Percentiles rank a stretch among this genome's conserved stretches.
phyloP scores from a whole-genome alignment of 2,797 vertebrate genomes.

The Amniataba percoides region DNA sequence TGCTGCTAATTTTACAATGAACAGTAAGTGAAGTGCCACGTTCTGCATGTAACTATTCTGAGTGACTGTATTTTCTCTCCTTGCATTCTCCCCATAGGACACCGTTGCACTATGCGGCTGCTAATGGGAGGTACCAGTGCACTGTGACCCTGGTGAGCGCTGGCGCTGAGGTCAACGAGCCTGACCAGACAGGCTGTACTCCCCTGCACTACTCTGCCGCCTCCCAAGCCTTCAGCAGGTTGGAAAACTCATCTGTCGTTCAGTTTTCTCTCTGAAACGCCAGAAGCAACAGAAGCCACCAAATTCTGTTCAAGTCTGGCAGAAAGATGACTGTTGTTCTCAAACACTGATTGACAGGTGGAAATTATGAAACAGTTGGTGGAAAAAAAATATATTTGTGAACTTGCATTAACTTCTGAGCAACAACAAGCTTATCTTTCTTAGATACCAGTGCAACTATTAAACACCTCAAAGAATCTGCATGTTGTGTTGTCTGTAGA shows the following conservation, averaged over 20 bases:
- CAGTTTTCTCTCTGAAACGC: slow-evolving; percentile 17
- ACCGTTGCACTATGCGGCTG: slow-evolving; percentile 96
- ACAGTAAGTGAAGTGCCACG: not conserved
- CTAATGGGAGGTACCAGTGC: slow-evolving; percentile 97
- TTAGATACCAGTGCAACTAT: not conserved
- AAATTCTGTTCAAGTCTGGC: slow-evolving; percentile 3
- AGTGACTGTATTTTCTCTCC: too few species aligned
- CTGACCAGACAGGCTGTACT: slow-evolving; percentile 94
- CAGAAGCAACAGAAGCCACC: not conserved
- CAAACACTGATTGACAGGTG: not conserved
- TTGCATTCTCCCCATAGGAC: slow-evolving; percentile 80
- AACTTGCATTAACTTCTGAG: not conserved
- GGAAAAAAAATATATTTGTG: slow-evolving; percentile 2
- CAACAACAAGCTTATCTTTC: not conserved
- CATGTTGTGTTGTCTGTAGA: not conserved
- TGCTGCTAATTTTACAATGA: not conserved
- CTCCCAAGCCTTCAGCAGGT: slow-evolving; percentile 96
- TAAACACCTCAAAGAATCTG: not conserved
- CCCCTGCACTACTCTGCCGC: slow-evolving; percentile 96
- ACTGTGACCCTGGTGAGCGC: slow-evolving; percentile 94
- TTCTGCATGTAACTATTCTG: not conserved
- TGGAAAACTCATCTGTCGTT: slow-evolving; percentile 26
- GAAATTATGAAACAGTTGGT: slow-evolving; percentile 15
- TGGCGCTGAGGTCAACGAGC: slow-evolving; percentile 92
- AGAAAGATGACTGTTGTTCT: slow-evolving; percentile 14